Evolutionary conservation across 2,888 invertebrate genomes (phyloP).

Genomic region (Acrocyrtus sp.): DNA sequence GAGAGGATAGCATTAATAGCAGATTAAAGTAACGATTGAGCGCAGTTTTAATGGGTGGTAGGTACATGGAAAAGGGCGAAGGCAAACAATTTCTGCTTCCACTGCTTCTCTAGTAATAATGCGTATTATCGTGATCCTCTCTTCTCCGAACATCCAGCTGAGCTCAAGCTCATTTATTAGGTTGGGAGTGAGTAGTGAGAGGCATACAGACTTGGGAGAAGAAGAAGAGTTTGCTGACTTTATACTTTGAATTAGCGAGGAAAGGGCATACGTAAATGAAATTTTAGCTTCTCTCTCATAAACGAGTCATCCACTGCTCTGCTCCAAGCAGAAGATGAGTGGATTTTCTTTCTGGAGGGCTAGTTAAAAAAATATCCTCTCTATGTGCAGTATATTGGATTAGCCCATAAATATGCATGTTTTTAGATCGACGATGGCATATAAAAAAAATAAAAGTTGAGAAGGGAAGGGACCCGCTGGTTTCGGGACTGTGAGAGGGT

Average conservation of each 20-base stretch:
- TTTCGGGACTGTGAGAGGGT: neutral
- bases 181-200: too few relatives aligned
- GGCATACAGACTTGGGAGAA: too few relatives aligned
- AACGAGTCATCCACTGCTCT: too few relatives aligned
- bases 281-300: slow-evolving; percentile 3
- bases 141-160: slow-evolving; percentile 29
- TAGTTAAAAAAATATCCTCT: too few relatives aligned
- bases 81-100: neutral
- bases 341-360: too few relatives aligned
- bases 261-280: slow-evolving; percentile 2
- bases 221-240: slow-evolving; percentile 42
- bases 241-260: slow-evolving; percentile 42
- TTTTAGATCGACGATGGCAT: neutral
- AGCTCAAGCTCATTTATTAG: slow-evolving; percentile 44
- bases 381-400: neutral
- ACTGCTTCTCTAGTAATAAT: neutral
- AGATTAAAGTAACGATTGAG: too few relatives aligned
- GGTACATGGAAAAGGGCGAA: too few relatives aligned
- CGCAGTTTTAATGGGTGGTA: slow-evolving; percentile 35
- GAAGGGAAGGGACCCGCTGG: neutral
- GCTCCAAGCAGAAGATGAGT: neutral
- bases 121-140: neutral
- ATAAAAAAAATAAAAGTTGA: neutral
- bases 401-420: neutral
- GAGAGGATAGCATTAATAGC: too few relatives aligned